These are phyloP conservation scores for Saxidomus purpurata DNA, from an alignment of 1,140 invertebrate genomes.

Conservation along the genomic window DNA sequence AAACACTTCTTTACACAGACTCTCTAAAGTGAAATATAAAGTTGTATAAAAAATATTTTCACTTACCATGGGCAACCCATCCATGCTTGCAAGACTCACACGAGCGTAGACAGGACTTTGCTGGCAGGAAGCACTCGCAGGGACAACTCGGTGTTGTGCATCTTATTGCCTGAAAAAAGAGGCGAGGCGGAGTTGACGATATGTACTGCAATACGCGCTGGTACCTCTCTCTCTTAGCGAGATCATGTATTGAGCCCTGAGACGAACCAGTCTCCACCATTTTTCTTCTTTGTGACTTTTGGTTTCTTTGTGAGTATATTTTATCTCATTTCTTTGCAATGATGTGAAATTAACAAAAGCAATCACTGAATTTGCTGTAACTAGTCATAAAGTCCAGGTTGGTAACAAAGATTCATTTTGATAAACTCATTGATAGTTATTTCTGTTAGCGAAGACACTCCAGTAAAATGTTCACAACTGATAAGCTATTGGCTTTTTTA, in stretches of 20 bases:
- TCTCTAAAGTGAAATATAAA: no score
- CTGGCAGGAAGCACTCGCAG: constrained; percentile 92
- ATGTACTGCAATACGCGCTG: constrained; percentile 73
- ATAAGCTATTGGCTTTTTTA: constrained; percentile 28
- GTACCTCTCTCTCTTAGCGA: constrained; percentile 72
- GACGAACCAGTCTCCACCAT: constrained; percentile 58
- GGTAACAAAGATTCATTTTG: neutral
- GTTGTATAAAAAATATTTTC: constrained; percentile 20
- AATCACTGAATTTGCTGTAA: neutral
- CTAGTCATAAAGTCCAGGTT: neutral
- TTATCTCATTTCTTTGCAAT: neutral
- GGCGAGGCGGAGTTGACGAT: constrained; percentile 71
- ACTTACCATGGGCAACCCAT: constrained; percentile 93
- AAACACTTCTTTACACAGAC: no score
- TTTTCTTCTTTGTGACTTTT: neutral
- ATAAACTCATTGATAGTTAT: constrained; percentile 5
- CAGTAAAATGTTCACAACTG: neutral
- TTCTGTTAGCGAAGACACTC: neutral
- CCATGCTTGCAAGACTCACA: constrained; percentile 92
- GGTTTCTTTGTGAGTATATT: neutral
- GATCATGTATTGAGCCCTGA: constrained; percentile 65
- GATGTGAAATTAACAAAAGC: neutral
- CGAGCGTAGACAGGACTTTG: constrained; percentile 90
- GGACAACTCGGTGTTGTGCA: constrained; percentile 91
- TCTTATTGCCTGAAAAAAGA: constrained; percentile 90